A percentile compares a stretch with the other conserved stretches of the same genome.
Conservation (phyloP, 2,113 vertebrate genomes). For the Coracopsis vasa region DNA sequence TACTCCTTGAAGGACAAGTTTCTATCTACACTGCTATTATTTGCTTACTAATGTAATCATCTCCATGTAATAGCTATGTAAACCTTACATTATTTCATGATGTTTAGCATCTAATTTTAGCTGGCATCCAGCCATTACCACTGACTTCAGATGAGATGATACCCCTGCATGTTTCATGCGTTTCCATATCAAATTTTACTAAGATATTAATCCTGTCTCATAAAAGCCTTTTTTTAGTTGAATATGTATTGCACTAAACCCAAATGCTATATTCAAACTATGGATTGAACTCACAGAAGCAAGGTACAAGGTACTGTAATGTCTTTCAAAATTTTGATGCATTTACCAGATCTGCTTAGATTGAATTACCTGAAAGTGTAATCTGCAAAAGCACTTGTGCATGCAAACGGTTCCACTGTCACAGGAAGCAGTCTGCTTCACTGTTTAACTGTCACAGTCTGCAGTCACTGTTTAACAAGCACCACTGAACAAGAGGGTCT, state of each 20-base stretch:
- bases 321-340: neutral
- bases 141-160: neutral
- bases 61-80: neutral
- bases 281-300: neutral
- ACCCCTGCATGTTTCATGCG: neutral
- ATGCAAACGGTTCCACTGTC: neutral
- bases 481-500: neutral
- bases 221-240: neutral
- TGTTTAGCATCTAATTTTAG: neutral
- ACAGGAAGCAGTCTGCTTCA: neutral
- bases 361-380: neutral
- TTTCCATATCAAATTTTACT: neutral
- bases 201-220: neutral
- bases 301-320: neutral
- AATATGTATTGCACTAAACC: neutral
- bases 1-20: neutral
- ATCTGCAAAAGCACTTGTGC: neutral
- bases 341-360: neutral
- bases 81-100: neutral
- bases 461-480: neutral
- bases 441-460: neutral
- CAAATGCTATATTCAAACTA: neutral
- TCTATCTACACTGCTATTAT: neutral
- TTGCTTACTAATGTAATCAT: neutral
- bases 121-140: neutral